phyloP scores from a whole-genome alignment of 2,113 vertebrate genomes.

The Mirounga angustirostris region DNA sequence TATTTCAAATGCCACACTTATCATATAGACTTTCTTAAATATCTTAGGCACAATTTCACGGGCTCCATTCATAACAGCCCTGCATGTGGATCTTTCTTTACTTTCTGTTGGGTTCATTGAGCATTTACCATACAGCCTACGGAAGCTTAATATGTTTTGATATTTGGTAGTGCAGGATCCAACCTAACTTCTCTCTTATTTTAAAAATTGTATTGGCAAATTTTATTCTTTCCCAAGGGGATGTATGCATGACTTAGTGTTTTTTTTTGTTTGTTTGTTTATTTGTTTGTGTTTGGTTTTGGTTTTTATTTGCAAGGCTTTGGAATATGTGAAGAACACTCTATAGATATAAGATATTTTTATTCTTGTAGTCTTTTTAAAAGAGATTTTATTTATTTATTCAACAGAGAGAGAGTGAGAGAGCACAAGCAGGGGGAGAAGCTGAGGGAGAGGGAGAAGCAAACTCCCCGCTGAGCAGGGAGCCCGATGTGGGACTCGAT shows the following conservation, averaged over 20 bases:
- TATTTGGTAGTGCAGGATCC: not conserved
- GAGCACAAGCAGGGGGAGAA: not conserved
- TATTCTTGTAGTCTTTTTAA: not conserved
- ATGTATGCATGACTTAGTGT: not conserved
- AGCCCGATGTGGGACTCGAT: fast-evolving
- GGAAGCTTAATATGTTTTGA: not conserved
- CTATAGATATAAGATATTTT: not conserved
- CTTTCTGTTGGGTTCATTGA: not conserved
- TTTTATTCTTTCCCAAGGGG: not conserved
- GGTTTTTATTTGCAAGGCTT: not conserved
- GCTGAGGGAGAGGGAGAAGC: not conserved
- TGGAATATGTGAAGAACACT: not conserved
- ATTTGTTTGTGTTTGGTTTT: not conserved
- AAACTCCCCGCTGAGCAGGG: not conserved
- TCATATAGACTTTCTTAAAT: not conserved
- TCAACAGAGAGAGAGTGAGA: not conserved
- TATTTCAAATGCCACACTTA: not conserved
- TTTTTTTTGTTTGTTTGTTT: not conserved
- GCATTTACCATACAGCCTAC: fast-evolving
- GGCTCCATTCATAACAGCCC: not conserved
- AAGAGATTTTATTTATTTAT: not conserved
- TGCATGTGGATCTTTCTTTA: not conserved
- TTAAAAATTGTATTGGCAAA: not conserved
- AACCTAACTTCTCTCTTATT: not conserved
- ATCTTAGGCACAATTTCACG: not conserved